Evolutionary conservation across 2,888 invertebrate genomes (phyloP).

Genomic region (Thymelicus sylvestris): DNA sequence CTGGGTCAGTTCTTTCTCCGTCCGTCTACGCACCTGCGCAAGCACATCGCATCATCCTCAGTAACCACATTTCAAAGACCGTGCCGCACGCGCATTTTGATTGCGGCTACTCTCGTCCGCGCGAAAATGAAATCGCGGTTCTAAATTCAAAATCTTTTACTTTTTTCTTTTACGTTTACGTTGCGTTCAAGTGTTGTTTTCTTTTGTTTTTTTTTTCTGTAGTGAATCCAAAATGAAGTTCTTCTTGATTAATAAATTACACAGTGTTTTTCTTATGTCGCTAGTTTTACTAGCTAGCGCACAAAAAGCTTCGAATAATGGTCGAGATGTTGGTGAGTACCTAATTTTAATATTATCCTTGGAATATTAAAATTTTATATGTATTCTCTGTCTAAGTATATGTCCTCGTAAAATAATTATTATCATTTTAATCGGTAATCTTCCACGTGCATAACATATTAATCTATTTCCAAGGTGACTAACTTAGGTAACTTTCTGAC

Average conservation of each 20-base stretch:
- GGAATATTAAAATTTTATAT: not conserved
- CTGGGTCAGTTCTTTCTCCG: constrained; percentile 46
- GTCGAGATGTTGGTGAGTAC: constrained; percentile 74
- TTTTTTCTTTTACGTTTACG: constrained; percentile 36
- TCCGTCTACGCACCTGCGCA: constrained; percentile 48
- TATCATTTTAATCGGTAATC: no score
- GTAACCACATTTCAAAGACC: constrained; percentile 65
- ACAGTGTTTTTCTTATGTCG: constrained; percentile 72
- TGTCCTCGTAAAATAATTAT: no score
- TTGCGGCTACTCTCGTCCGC: constrained; percentile 57
- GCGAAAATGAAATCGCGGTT: constrained; percentile 73
- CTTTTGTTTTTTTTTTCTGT: constrained; percentile 16
- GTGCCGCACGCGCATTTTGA: constrained; percentile 67
- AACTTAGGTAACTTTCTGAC: no score
- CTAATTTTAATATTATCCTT: constrained; percentile 11
- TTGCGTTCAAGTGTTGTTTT: constrained; percentile 10
- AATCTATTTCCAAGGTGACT: constrained; percentile 1
- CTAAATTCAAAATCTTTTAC: constrained; percentile 53
- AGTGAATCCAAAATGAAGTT: constrained; percentile 61
- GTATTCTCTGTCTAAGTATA: no score
- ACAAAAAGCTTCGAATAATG: constrained; percentile 69
- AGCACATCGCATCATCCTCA: constrained; percentile 54
- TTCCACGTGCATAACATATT: not conserved
- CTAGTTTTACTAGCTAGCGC: constrained; percentile 74
- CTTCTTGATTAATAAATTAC: constrained; percentile 64